A percentile compares a stretch with the other conserved stretches of the same genome.
Evolutionary conservation across 2,113 vertebrate species (phyloP).

Genomic region (Serinus canaria): DNA sequence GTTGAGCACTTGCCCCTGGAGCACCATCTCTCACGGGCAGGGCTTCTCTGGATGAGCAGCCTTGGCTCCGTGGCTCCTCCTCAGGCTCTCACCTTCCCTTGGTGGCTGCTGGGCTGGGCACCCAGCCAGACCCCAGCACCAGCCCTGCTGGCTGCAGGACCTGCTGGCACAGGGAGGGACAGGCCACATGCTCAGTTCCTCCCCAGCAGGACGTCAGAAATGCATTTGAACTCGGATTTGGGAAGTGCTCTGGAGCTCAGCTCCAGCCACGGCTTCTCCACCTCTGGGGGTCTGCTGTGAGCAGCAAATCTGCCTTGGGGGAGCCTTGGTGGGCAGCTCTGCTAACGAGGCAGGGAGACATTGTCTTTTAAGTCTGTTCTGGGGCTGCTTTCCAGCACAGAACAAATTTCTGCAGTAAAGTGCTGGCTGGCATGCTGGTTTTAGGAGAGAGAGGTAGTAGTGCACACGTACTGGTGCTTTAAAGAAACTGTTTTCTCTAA

Average conservation of each 20-base stretch:
- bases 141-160: neutral
- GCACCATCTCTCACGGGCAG: fast-evolving
- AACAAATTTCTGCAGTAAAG: neutral
- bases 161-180: neutral
- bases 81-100: neutral
- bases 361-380: neutral
- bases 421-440: neutral
- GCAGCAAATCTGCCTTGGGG: fast-evolving
- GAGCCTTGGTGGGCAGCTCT: neutral
- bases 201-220: fast-evolving
- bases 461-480: neutral
- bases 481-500: neutral
- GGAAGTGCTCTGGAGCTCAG: neutral
- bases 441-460: neutral
- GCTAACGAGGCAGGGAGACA: neutral
- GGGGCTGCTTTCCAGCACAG: neutral
- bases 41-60: neutral
- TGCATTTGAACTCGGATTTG: neutral
- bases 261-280: neutral
- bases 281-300: neutral
- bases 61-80: neutral
- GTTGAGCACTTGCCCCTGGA: neutral
- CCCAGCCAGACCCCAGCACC: neutral
- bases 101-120: neutral
- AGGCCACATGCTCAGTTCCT: neutral